phyloP scores from a whole-genome alignment of 2,113 vertebrate genomes.

The Labeo catla region DNA sequence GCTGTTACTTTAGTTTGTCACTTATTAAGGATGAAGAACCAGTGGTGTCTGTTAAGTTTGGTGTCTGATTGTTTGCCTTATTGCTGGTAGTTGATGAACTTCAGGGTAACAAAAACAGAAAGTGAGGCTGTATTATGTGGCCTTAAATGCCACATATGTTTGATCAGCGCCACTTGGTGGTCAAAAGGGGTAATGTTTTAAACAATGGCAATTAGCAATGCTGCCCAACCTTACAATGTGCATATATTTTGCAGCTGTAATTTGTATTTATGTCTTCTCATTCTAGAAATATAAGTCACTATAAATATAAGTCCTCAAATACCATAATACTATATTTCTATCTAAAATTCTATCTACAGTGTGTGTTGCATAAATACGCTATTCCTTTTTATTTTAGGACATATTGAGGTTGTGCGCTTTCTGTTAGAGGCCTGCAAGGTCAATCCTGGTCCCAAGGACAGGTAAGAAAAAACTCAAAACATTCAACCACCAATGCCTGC shows the following conservation, averaged over 20 bases:
- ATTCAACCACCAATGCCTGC: not conserved
- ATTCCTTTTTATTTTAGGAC: conserved; percentile 76
- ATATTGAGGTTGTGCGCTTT: conserved; percentile 93
- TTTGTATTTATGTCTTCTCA: not conserved
- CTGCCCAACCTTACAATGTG: not conserved
- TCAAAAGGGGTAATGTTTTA: not conserved
- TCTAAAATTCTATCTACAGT: not conserved
- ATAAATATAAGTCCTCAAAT: not conserved
- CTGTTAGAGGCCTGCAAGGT: conserved; percentile 95
- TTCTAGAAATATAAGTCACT: not conserved
- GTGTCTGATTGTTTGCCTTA: not conserved
- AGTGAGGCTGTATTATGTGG: not conserved
- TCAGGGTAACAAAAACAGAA: not conserved
- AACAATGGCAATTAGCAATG: not conserved
- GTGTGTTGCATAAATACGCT: not conserved
- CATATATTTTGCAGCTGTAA: not conserved
- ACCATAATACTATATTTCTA: not conserved
- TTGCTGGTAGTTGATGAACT: not conserved
- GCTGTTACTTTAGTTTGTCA: not conserved
- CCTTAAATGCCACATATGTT: not conserved
- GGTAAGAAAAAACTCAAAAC: conserved; percentile 70
- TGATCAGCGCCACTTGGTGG: not conserved
- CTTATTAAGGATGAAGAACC: not conserved
- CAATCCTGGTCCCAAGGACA: conserved; percentile 93
- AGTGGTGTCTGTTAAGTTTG: not conserved